phyloP scores from a whole-genome alignment of 2,113 vertebrate species.

The Romanogobio albipinnatus region DNA sequence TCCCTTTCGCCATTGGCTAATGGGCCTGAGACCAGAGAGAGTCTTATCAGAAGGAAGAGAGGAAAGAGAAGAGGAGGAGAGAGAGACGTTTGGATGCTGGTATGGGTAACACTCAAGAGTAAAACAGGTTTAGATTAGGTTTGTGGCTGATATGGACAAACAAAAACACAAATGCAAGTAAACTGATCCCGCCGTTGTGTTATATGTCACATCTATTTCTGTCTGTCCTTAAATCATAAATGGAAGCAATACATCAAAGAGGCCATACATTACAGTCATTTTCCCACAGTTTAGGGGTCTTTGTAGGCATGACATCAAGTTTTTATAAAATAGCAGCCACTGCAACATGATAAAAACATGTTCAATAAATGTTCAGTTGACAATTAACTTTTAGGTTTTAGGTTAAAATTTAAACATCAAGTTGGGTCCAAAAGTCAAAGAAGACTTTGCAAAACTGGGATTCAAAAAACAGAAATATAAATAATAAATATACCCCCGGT shows the following conservation, averaged over 20 bases:
- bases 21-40: slow-evolving; percentile 54
- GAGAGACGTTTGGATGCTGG: slow-evolving; percentile 10
- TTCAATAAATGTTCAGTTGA: not conserved
- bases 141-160: not conserved
- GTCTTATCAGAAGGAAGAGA: slow-evolving; percentile 61
- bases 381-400: not conserved
- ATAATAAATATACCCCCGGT: too few species aligned
- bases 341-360: not conserved
- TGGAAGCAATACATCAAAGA: not conserved
- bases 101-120: not conserved
- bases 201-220: slow-evolving; percentile 1
- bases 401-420: too few species aligned
- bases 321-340: not conserved
- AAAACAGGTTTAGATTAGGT: not conserved
- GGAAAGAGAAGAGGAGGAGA: slow-evolving; percentile 33
- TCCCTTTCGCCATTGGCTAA: slow-evolving; percentile 58
- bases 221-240: not conserved
- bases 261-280: not conserved
- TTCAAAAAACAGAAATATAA: too few species aligned
- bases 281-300: not conserved
- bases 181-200: not conserved
- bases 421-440: too few species aligned
- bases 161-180: slow-evolving; percentile 9
- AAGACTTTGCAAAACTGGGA: too few species aligned
- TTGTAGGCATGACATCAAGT: not conserved